These are phyloP conservation scores for Drosophila subquinaria DNA, from an alignment of 2,888 invertebrate genomes.

Conservation along the genomic window DNA sequence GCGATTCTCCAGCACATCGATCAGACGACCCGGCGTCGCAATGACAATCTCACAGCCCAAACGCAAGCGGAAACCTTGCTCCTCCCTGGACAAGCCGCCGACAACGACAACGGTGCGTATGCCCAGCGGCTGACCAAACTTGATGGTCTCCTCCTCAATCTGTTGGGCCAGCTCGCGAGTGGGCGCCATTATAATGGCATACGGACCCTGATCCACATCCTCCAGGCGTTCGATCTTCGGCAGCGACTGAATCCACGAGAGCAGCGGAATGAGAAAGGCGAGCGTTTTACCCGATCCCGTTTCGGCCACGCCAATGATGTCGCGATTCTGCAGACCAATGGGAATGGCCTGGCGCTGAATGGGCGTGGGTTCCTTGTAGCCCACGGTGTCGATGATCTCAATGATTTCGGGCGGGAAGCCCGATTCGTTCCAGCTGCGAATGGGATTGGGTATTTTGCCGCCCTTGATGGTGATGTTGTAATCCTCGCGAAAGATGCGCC, in stretches of 20 bases:
- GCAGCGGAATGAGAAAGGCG: constrained; percentile 98
- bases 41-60: constrained; percentile 99
- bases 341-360: constrained; percentile 99
- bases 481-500: constrained; percentile 99
- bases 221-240: constrained; percentile 97
- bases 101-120: constrained; percentile 99
- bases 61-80: constrained; percentile 98
- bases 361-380: constrained; percentile 99
- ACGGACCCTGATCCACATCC: constrained; percentile 97
- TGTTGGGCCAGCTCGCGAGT: constrained; percentile 99
- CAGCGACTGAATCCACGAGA: constrained; percentile 98
- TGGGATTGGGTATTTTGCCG: constrained; percentile 98
- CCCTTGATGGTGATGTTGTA: constrained; percentile 99
- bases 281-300: constrained; percentile 99
- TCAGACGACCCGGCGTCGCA: constrained; percentile 99
- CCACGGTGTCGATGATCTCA: constrained; percentile 97
- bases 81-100: constrained; percentile 98
- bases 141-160: constrained; percentile 99
- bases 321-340: constrained; percentile 96
- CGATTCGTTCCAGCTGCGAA: constrained; percentile 97
- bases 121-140: constrained; percentile 96
- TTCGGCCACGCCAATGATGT: constrained; percentile 99
- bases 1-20: constrained; percentile 99
- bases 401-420: constrained; percentile 95
- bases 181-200: constrained; percentile 99